These are phyloP conservation scores for Cerastoderma edule DNA, from an alignment of 2,888 invertebrate species.

Conservation along the genomic window DNA sequence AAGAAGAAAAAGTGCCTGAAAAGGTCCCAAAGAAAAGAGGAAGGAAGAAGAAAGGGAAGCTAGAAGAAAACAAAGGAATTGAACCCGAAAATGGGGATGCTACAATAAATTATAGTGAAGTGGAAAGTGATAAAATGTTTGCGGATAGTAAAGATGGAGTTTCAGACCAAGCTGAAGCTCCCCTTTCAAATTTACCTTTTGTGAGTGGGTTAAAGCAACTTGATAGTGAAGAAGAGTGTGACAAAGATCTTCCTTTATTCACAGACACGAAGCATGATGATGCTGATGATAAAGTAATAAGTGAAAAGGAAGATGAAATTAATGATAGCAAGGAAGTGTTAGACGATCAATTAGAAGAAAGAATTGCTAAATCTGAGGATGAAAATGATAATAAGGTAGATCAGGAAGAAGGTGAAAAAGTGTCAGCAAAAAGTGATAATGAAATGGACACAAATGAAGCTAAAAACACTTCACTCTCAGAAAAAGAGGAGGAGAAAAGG, in stretches of 20 bases:
- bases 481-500: constrained; percentile 38
- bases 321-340: constrained; percentile 5
- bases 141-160: constrained; percentile 67
- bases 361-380: constrained; percentile 20
- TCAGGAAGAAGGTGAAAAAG: constrained; percentile 35
- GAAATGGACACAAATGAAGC: constrained; percentile 57
- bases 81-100: constrained; percentile 60
- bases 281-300: constrained; percentile 27
- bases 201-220: constrained; percentile 23
- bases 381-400: constrained; percentile 26
- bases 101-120: constrained; percentile 66
- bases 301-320: constrained; percentile 21
- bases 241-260: constrained; percentile 34
- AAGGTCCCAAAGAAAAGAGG: constrained; percentile 56
- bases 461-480: constrained; percentile 31
- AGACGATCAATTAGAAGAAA: constrained; percentile 28
- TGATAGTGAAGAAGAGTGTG: constrained; percentile 28
- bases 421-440: constrained; percentile 37
- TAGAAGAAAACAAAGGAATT: constrained; percentile 45
- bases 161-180: constrained; percentile 43
- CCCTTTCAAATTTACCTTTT: constrained; percentile 33
- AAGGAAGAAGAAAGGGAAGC: constrained; percentile 50
- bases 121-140: constrained; percentile 61
- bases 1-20: constrained; percentile 35
- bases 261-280: no score